Evolutionary conservation across 2,797 vertebrate species (phyloP).

Genomic region (Amniataba percoides): DNA sequence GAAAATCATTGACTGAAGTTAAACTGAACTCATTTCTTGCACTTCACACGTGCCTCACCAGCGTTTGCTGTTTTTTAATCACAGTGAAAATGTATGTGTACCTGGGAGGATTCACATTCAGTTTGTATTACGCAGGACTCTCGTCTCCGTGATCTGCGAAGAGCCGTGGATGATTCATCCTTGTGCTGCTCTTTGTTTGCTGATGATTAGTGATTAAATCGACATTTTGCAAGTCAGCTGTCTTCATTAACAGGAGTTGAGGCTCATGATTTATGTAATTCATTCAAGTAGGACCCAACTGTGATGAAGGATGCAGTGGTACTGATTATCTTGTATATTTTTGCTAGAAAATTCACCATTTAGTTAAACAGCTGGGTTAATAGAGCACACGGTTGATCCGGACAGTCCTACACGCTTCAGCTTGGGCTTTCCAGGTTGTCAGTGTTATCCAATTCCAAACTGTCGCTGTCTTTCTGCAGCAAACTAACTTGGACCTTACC

Average conservation of each 20-base stretch:
- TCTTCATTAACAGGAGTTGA: slow-evolving; percentile 13
- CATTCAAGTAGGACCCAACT: neutral
- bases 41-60: neutral
- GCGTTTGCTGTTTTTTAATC: slow-evolving; percentile 1
- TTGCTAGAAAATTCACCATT: neutral
- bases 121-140: neutral
- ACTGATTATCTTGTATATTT: neutral
- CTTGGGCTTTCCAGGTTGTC: neutral
- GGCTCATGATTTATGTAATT: slow-evolving; percentile 13
- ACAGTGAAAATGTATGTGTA: slow-evolving; percentile 1
- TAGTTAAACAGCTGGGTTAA: neutral
- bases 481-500: slow-evolving; percentile 8
- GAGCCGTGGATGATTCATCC: slow-evolving; percentile 22
- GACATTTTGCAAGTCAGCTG: slow-evolving; percentile 29
- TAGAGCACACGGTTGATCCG: neutral
- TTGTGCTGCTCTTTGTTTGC: slow-evolving; percentile 29
- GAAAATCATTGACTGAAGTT: neutral
- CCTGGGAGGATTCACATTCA: slow-evolving; percentile 4
- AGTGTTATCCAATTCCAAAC: neutral
- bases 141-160: slow-evolving; percentile 13
- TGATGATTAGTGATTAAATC: slow-evolving; percentile 27
- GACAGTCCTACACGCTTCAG: neutral
- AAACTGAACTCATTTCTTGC: slow-evolving; percentile 1
- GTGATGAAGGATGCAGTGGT: neutral
- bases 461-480: neutral